Conservation (phyloP, 2,797 vertebrate species). For the Pteropus rufus region DNA sequence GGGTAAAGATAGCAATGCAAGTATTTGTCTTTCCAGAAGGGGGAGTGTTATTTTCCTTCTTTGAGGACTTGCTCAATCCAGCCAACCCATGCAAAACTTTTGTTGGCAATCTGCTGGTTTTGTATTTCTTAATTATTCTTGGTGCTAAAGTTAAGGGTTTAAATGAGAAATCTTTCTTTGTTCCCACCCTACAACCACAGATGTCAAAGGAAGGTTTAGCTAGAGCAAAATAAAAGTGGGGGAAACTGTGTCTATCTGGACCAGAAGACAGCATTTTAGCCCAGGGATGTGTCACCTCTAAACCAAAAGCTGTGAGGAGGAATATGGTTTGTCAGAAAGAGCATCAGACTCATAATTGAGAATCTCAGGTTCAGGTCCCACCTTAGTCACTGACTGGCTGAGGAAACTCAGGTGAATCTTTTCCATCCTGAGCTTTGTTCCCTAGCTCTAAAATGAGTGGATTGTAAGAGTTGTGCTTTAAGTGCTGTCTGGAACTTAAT, state of each 20-base stretch:
- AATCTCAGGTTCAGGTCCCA: not conserved
- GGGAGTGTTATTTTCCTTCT: not conserved
- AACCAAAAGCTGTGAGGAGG: not conserved
- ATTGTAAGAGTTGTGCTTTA: not conserved
- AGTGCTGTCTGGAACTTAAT: not conserved
- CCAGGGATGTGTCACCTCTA: not conserved
- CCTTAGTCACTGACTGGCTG: not conserved
- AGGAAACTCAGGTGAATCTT: not conserved
- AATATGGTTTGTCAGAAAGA: conserved; percentile 40
- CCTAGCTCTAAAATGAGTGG: not conserved
- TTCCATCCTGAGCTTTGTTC: not conserved
- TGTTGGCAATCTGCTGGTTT: not conserved
- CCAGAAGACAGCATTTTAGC: not conserved
- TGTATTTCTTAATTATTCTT: conserved; percentile 3
- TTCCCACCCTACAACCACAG: not conserved
- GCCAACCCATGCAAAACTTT: not conserved
- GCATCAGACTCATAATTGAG: not conserved
- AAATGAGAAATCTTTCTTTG: not conserved
- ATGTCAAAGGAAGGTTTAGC: not conserved
- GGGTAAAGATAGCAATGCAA: not conserved
- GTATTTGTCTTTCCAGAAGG: not conserved
- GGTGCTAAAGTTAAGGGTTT: not conserved
- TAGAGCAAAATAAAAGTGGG: not conserved
- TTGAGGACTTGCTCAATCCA: not conserved
- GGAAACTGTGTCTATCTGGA: not conserved